Base-by-base conservation (phyloP, 1,140 invertebrate species). In the Bathynomus jamesi region DNA sequence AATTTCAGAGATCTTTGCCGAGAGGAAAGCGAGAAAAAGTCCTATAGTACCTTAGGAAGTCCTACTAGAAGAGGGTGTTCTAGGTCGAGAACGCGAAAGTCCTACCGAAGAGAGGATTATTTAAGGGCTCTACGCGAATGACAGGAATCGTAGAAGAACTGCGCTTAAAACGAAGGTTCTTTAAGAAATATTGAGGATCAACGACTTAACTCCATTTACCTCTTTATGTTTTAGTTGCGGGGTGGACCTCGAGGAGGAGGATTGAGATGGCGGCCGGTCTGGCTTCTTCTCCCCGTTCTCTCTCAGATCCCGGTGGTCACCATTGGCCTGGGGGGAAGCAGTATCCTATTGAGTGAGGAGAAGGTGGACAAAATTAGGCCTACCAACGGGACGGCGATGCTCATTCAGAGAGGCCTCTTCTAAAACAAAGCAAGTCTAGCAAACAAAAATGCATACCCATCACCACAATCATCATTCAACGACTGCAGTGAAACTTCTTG, bases 221-320 rank as follows among this genome's bases (percentile, higher is more conserved):
- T 77, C 78, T 61, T 79, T 77, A 32, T 76, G 75, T 61, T 76
- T 78, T 28, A 78, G 73, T 28, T 72, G 72, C 10, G 78, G 78
- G 11, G 78, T 79, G 13, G 75, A 77, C 25, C 78, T 60, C 11
- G 76, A 78, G 25, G 77, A 78, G 28, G 77, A 78, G 29, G 76
- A 78, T 65, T 77, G 75, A 5, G 75, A 78, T 13, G 78, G 76
- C 7, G 78, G 76, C 17, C 72, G 64, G 25, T 84, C 81, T 64
- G 75, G 72, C 30, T 77, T 77, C 72, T 77, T 77, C 31, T 77
- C 75, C 3, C 75, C 75, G 28, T 71, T 74, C 13, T 71, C 75
- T 7, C 75, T 40, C 24, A 69, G 65, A 8, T 69, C 72, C 17
- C 75, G 31, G 62, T 74, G 75, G 40, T 77, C 75, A 0, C 75